These are phyloP conservation scores for Mormyrops attenuatus DNA, from an alignment of 2,797 vertebrate species.

Conservation along the genomic window DNA sequence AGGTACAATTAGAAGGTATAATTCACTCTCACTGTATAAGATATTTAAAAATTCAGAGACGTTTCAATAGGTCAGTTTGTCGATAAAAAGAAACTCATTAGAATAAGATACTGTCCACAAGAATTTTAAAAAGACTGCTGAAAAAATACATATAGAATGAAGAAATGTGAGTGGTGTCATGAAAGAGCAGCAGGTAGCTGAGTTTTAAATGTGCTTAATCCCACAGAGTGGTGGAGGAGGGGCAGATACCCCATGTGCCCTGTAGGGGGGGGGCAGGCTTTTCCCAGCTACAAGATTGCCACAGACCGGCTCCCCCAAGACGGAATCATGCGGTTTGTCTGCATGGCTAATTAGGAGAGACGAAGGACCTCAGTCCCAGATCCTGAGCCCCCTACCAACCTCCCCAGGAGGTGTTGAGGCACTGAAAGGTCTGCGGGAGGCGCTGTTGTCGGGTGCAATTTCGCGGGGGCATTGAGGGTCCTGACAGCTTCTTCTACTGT, in stretches of 20 bases:
- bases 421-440: background rate
- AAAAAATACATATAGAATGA: constrained; percentile 4
- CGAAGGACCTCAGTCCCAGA: constrained; percentile 1
- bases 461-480: constrained; percentile 26
- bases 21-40: background rate
- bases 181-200: constrained; percentile 49
- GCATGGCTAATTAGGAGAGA: constrained; percentile 32
- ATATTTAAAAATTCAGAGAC: background rate
- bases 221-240: constrained; percentile 42
- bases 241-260: constrained; percentile 8
- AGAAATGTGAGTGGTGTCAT: constrained; percentile 27
- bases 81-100: background rate
- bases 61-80: background rate
- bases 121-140: background rate
- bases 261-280: background rate
- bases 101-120: background rate
- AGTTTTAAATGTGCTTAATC: constrained; percentile 65
- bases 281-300: constrained; percentile 38
- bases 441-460: background rate
- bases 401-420: background rate
- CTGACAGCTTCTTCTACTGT: constrained; percentile 48
- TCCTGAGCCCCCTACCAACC: background rate
- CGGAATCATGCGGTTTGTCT: constrained; percentile 26
- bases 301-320: constrained; percentile 21
- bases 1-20: background rate